A percentile compares a stretch with the other conserved stretches of the same genome.
phyloP scores from a whole-genome alignment of 2,797 vertebrate genomes.

The Spinibarbus caldwelli region DNA sequence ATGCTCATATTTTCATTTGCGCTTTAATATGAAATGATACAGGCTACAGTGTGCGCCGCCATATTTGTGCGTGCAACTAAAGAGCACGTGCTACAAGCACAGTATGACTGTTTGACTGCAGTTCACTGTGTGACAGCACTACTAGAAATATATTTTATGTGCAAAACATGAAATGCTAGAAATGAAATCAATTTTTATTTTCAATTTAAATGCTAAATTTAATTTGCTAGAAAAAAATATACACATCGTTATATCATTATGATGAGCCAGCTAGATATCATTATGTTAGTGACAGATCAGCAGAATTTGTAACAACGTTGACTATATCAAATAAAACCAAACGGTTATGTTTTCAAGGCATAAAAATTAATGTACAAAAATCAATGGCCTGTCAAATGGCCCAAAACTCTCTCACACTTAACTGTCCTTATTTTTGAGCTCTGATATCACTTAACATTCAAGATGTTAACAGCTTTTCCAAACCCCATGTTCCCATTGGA shows the following conservation, averaged over 20 bases:
- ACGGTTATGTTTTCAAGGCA: neutral
- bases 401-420: no score
- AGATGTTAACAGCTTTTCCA: neutral
- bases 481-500: neutral
- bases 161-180: neutral
- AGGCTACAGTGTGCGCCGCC: no score
- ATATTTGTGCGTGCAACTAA: no score
- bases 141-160: no score
- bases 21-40: no score
- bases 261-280: neutral
- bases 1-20: no score
- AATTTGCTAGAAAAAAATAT: neutral
- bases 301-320: neutral
- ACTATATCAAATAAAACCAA: neutral
- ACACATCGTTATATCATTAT: neutral
- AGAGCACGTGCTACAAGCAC: no score
- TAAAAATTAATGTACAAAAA: neutral
- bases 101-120: no score
- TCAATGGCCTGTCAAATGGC: neutral
- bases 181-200: neutral
- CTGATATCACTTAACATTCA: conserved; percentile 7
- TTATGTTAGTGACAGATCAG: neutral
- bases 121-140: no score
- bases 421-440: neutral
- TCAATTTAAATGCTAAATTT: neutral